Evolutionary conservation across 2,888 invertebrate genomes (phyloP).

Genomic region (Cerceris rybyensis): DNA sequence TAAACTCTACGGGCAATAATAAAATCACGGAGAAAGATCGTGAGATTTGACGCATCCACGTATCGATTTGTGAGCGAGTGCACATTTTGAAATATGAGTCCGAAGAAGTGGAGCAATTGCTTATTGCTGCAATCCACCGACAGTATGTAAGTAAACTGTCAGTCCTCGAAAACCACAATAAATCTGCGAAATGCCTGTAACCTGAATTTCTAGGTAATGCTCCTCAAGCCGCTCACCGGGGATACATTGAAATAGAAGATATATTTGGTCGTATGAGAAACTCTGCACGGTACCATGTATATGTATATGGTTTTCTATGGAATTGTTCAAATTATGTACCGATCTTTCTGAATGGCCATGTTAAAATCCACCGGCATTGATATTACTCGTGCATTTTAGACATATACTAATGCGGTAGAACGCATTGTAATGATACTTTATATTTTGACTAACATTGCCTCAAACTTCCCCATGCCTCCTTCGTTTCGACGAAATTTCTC

Average conservation of each 20-base stretch:
- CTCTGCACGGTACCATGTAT: constrained; percentile 1
- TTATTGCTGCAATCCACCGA: constrained; percentile 43
- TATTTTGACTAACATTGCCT: neutral
- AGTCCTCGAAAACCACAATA: constrained; percentile 56
- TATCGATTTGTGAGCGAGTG: constrained; percentile 16
- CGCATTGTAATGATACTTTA: neutral
- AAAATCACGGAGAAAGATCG: neutral
- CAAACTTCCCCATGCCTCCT: no score
- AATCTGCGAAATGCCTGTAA: constrained; percentile 60
- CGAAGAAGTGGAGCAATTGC: constrained; percentile 49
- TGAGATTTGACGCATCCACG: neutral
- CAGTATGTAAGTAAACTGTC: constrained; percentile 63
- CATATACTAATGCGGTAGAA: neutral
- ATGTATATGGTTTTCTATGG: constrained; percentile 20
- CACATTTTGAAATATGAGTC: constrained; percentile 53
- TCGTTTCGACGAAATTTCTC: no score
- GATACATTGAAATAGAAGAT: constrained; percentile 37
- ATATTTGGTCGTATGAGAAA: constrained; percentile 25
- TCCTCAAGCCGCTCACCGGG: constrained; percentile 26
- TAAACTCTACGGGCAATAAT: no score
- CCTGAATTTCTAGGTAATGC: constrained; percentile 59
- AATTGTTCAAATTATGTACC: constrained; percentile 35
- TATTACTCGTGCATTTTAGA: neutral
- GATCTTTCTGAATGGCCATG: neutral
- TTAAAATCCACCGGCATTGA: constrained; percentile 8